phyloP scores from a whole-genome alignment of 2,797 vertebrate genomes.

The Lagodon rhomboides region DNA sequence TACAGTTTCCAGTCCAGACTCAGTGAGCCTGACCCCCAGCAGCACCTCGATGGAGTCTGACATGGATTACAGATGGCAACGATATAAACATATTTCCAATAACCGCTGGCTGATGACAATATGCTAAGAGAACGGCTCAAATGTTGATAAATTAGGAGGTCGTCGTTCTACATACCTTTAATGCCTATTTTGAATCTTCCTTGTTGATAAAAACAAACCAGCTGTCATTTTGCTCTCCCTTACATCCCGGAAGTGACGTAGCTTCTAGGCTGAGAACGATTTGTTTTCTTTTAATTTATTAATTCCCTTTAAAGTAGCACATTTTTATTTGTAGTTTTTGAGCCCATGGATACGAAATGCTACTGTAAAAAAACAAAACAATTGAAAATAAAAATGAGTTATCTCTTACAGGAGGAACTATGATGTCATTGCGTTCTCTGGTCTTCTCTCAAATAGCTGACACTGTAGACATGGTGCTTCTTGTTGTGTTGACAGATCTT shows the following conservation, averaged over 20 bases:
- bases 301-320: not conserved
- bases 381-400: not conserved
- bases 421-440: slow-evolving; percentile 37
- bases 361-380: too few species aligned
- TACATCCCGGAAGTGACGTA: slow-evolving; percentile 83
- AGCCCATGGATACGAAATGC: not conserved
- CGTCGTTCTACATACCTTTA: slow-evolving; percentile 60
- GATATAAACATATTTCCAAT: slow-evolving; percentile 1
- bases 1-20: slow-evolving; percentile 43
- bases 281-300: slow-evolving; percentile 1
- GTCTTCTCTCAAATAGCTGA: not conserved
- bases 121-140: not conserved
- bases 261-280: not conserved
- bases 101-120: not conserved
- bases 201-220: slow-evolving; percentile 81
- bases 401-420: not conserved
- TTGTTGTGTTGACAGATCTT: not conserved
- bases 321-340: not conserved
- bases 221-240: slow-evolving; percentile 74
- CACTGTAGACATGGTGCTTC: not conserved
- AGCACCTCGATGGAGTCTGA: slow-evolving; percentile 60
- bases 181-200: slow-evolving; percentile 55
- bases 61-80: slow-evolving; percentile 34
- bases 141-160: rapidly evolving
- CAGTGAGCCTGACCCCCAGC: slow-evolving; percentile 58